A percentile compares a stretch with the other conserved stretches of the same genome.
Conservation (phyloP, 53 echinoderm and acorn worm species). For the Paelopatides confundens region DNA sequence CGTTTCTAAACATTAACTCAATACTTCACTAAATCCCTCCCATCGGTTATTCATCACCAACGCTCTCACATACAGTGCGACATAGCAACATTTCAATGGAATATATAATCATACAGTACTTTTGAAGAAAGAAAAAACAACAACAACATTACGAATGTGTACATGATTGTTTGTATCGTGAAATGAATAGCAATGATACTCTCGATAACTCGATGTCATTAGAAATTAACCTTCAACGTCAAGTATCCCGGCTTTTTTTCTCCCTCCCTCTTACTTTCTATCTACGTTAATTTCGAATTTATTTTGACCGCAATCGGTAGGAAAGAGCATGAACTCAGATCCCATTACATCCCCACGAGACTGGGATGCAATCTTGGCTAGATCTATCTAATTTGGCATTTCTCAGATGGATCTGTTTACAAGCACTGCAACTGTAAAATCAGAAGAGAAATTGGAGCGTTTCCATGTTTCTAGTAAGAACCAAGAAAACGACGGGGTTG, state of each 20-base stretch:
- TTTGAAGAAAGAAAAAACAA: no score
- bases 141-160: background rate
- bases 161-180: background rate
- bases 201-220: no score
- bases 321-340: constrained; percentile 22
- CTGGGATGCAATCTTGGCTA: constrained; percentile 7
- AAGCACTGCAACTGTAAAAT: constrained; percentile 40
- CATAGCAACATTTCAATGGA: background rate
- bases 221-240: background rate
- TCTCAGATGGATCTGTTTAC: constrained; percentile 71
- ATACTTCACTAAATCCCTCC: no score
- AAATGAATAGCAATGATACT: no score
- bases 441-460: background rate
- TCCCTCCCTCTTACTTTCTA: background rate
- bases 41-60: background rate
- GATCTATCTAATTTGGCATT: background rate
- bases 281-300: background rate
- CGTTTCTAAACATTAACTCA: no score
- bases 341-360: constrained; percentile 1
- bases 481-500: background rate
- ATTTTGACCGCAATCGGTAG: background rate
- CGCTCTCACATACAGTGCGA: background rate
- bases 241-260: background rate
- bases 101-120: constrained; percentile 18
- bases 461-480: background rate